Percentiles rank a stretch among this genome's conserved stretches.
phyloP scores from a whole-genome alignment of 2,797 vertebrate genomes.

The Coregonus sp. region DNA sequence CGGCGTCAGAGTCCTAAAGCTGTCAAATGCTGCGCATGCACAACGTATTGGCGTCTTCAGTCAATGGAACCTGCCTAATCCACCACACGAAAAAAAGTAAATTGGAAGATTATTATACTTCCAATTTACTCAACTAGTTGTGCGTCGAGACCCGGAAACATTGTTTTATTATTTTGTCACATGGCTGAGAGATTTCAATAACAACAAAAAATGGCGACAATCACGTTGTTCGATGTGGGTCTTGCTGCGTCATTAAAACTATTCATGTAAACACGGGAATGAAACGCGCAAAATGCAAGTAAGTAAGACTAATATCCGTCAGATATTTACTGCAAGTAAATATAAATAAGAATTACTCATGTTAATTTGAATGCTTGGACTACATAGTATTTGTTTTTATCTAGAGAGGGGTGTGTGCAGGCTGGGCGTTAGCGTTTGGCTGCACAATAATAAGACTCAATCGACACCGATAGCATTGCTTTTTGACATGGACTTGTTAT shows the following conservation, averaged over 20 bases:
- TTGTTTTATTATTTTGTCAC: slow-evolving; percentile 82
- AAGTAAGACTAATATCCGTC: slow-evolving; percentile 50
- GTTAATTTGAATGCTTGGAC: slow-evolving; percentile 43
- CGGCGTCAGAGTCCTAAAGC: slow-evolving; percentile 68
- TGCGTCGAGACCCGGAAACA: slow-evolving; percentile 77
- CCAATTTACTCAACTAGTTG: slow-evolving; percentile 32
- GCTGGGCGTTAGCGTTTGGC: slow-evolving; percentile 80
- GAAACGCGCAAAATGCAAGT: slow-evolving; percentile 63
- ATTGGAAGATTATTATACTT: slow-evolving; percentile 46
- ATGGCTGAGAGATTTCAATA: slow-evolving; percentile 91
- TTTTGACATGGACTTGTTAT: slow-evolving; percentile 9
- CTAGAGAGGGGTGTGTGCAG: slow-evolving; percentile 75
- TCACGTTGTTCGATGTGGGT: slow-evolving; percentile 87
- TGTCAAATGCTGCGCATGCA: slow-evolving; percentile 67
- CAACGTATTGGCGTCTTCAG: slow-evolving; percentile 46
- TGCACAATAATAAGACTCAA: slow-evolving; percentile 54
- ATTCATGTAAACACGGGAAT: slow-evolving; percentile 76
- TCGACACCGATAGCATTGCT: slow-evolving; percentile 34
- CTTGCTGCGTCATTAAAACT: slow-evolving; percentile 93
- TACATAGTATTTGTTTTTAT: slow-evolving; percentile 71
- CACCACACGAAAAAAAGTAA: slow-evolving; percentile 50
- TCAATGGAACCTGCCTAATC: slow-evolving; percentile 61
- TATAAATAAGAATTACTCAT: slow-evolving; percentile 29
- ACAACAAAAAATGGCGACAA: slow-evolving; percentile 98
- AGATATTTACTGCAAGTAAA: slow-evolving; percentile 4